Conservation (phyloP, 1,140 invertebrate species). For the Vanessa atalanta region DNA sequence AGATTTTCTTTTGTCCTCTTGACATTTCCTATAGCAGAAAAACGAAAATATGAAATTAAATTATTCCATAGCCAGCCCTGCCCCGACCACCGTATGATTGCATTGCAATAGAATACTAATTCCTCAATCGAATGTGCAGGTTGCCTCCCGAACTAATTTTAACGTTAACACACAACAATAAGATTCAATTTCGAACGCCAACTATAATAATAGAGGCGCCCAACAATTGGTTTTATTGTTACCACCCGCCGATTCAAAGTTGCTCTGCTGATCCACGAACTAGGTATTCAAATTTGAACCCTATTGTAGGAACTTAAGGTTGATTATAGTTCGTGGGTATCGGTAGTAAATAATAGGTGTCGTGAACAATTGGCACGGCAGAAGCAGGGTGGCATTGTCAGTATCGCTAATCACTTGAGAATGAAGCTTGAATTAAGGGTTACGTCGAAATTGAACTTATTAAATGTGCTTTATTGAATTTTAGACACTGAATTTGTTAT, state of each 20-base stretch:
- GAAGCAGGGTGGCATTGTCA: constrained; percentile 52
- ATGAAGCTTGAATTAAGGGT: constrained; percentile 35
- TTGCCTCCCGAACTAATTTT: constrained; percentile 14
- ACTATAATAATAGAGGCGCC: constrained; percentile 53
- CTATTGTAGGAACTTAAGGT: constrained; percentile 34
- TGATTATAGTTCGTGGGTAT: constrained; percentile 31
- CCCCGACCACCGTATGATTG: constrained; percentile 54
- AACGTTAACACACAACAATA: constrained; percentile 39
- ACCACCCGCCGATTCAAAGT: constrained; percentile 75
- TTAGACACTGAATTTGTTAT: constrained; percentile 18
- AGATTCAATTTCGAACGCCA: constrained; percentile 39
- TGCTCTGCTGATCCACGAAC: constrained; percentile 44
- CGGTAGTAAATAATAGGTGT: constrained; percentile 70
- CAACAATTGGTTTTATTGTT: constrained; percentile 77
- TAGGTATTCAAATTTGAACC: constrained; percentile 45
- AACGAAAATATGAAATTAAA: constrained; percentile 15
- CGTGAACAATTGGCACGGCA: constrained; percentile 58
- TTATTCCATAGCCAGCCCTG: constrained; percentile 35
- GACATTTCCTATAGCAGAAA: neutral
- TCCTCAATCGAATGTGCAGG: constrained; percentile 63
- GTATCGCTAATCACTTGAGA: constrained; percentile 69
- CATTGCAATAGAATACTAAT: constrained; percentile 75
- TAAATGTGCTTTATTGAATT: constrained; percentile 33
- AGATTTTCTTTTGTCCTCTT: neutral
- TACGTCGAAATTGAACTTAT: constrained; percentile 20